phyloP scores from a whole-genome alignment of 2,888 invertebrate genomes.

The Muschampia plurimacula region DNA sequence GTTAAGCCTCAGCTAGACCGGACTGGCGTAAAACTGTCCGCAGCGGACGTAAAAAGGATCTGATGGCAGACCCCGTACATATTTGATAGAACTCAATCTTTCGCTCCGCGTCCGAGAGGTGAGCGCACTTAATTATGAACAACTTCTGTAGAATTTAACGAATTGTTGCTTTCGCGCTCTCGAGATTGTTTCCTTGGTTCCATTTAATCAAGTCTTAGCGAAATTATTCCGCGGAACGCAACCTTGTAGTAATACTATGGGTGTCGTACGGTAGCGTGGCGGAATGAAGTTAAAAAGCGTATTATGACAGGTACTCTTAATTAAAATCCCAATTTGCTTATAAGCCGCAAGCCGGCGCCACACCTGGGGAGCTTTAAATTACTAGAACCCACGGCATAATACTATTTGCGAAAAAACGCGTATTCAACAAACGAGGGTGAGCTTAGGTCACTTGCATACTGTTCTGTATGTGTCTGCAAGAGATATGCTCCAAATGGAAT shows the following conservation, averaged over 20 bases:
- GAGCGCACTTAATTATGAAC: conserved; percentile 74
- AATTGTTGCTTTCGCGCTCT: conserved; percentile 55
- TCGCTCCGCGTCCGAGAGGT: conserved; percentile 61
- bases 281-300: conserved; percentile 47
- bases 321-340: conserved; percentile 75
- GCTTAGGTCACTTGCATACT: conserved; percentile 48
- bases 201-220: conserved; percentile 43
- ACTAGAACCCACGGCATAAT: conserved; percentile 47
- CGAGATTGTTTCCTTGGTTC: conserved; percentile 43
- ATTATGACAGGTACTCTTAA: conserved; percentile 73
- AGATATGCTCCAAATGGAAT: conserved; percentile 47
- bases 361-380: conserved; percentile 78
- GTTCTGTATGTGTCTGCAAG: conserved; percentile 28
- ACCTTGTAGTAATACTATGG: conserved; percentile 45
- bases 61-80: conserved; percentile 77
- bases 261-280: conserved; percentile 17
- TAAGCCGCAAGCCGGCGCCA: conserved; percentile 67
- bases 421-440: conserved; percentile 48
- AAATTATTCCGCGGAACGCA: conserved; percentile 37
- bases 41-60: conserved; percentile 78
- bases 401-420: conserved; percentile 49
- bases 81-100: conserved; percentile 76
- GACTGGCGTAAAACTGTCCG: conserved; percentile 76
- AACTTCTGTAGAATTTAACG: conserved; percentile 62
- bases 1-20: conserved; percentile 71